A percentile compares a stretch with the other conserved stretches of the same genome.
Evolutionary conservation across 2,888 invertebrate genomes (phyloP).

Genomic region (Amphipyra tragopoginis): DNA sequence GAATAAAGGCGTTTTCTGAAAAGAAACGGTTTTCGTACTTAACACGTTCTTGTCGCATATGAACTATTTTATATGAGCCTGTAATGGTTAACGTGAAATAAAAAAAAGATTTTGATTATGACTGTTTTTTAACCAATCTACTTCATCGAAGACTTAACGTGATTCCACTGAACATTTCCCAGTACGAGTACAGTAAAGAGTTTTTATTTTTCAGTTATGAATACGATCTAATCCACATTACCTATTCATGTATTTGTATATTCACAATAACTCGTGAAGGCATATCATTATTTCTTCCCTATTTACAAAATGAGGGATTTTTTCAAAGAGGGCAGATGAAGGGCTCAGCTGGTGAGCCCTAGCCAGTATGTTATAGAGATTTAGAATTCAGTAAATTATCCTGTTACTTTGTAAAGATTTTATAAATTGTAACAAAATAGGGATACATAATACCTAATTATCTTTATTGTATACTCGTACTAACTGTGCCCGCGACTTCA

Average conservation of each 20-base stretch:
- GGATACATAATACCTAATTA: neutral
- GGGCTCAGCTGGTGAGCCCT: constrained; percentile 17
- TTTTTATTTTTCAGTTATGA: constrained; percentile 10
- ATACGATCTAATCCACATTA: constrained; percentile 26
- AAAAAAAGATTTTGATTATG: no score
- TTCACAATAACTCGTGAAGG: neutral
- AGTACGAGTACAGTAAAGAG: neutral
- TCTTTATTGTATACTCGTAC: constrained; percentile 1
- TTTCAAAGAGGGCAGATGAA: neutral
- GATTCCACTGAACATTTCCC: neutral
- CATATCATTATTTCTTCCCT: neutral
- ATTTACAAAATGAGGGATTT: constrained; percentile 5
- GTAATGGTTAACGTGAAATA: no score
- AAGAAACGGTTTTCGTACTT: no score
- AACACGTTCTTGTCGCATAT: no score
- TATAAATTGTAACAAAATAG: constrained; percentile 24
- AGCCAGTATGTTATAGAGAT: constrained; percentile 15
- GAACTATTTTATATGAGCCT: no score
- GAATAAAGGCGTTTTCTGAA: no score
- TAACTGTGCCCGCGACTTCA: neutral
- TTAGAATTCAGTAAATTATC: constrained; percentile 23
- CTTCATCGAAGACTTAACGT: no score
- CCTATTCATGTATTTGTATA: neutral
- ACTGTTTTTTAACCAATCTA: no score
- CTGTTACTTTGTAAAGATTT: constrained; percentile 1